Conservation (phyloP, 2,797 vertebrate species). For the Eleutherodactylus coqui region DNA sequence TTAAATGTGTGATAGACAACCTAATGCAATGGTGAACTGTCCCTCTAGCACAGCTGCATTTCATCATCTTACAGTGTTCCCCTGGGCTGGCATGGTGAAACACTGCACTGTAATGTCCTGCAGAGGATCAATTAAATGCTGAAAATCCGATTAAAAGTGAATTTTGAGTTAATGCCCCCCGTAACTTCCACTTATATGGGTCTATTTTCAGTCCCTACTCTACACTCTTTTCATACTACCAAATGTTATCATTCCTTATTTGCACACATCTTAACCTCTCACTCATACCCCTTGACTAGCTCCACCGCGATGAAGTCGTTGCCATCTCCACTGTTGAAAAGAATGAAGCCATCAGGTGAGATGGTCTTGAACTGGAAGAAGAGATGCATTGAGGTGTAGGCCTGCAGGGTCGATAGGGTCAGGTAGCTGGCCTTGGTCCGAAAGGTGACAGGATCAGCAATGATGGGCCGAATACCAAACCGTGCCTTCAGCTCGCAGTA, state of each 20-base stretch:
- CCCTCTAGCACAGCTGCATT: too few relatives aligned
- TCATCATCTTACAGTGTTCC: too few relatives aligned
- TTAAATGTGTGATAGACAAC: too few relatives aligned
- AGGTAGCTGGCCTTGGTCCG: conserved; percentile 97
- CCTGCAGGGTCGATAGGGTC: conserved; percentile 94
- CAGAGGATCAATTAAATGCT: background rate
- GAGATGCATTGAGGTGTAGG: conserved; percentile 98
- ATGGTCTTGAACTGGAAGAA: conserved; percentile 99
- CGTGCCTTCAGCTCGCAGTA: conserved; percentile 97
- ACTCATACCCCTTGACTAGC: conserved; percentile 93
- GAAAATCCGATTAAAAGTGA: background rate
- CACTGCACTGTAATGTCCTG: background rate
- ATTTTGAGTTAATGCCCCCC: background rate
- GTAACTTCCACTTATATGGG: background rate
- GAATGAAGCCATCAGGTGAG: conserved; percentile 93
- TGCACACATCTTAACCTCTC: background rate
- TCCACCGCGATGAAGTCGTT: conserved; percentile 98
- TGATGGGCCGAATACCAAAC: conserved; percentile 95
- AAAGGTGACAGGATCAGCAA: conserved; percentile 96
- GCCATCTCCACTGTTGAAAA: conserved; percentile 97
- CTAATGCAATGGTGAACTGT: too few relatives aligned
- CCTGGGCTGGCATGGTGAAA: too few relatives aligned
- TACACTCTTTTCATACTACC: background rate
- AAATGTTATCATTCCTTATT: background rate
- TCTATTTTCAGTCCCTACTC: background rate